A percentile compares a stretch with the other conserved stretches of the same genome.
phyloP scores from a whole-genome alignment of 2,888 invertebrate genomes.

The Polyommatus icarus region DNA sequence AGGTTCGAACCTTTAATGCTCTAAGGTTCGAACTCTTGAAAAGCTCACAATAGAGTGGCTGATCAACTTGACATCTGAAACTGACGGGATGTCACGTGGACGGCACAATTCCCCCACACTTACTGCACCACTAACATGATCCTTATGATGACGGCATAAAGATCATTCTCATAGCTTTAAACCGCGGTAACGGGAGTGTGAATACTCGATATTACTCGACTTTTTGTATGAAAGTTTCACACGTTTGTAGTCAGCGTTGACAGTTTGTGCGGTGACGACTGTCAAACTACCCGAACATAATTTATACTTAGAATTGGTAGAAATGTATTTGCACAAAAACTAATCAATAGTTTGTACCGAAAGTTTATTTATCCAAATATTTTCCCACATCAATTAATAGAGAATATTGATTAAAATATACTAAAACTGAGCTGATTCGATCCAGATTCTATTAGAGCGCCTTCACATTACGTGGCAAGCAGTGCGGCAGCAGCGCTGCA shows the following conservation, averaged over 20 bases:
- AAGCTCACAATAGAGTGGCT: neutral
- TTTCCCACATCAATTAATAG: neutral
- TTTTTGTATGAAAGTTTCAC: slow-evolving; percentile 5
- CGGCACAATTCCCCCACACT: neutral
- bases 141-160: neutral
- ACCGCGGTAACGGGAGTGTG: neutral
- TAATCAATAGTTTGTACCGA: neutral
- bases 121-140: neutral
- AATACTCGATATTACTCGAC: neutral
- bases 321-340: neutral
- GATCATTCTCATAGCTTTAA: neutral
- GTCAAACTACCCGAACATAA: neutral
- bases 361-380: neutral
- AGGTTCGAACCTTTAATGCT: too few species aligned
- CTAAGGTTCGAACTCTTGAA: too few species aligned
- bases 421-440: too few species aligned
- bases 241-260: neutral
- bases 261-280: neutral
- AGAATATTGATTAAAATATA: neutral
- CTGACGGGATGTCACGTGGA: neutral
- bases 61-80: neutral
- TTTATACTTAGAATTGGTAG: too few species aligned
- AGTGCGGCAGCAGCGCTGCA: too few species aligned
- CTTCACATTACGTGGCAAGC: too few species aligned
- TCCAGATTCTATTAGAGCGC: too few species aligned